Conservation (phyloP, 2,797 vertebrate genomes). For the Crocidura indochinensis region DNA sequence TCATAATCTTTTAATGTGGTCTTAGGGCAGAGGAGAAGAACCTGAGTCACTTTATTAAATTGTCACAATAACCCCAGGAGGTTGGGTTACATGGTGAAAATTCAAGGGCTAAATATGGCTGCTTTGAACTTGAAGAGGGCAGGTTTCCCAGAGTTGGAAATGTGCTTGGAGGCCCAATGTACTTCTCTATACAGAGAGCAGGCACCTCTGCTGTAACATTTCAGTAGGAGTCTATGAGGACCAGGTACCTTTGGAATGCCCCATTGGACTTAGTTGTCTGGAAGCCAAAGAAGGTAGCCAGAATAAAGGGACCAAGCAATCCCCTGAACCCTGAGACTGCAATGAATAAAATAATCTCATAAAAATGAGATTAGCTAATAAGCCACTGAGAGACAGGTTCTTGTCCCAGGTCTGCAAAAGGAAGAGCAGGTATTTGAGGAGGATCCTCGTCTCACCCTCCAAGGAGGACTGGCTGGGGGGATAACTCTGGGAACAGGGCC, state of each 20-base stretch:
- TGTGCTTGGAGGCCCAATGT: neutral
- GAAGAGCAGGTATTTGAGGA: constrained; percentile 41
- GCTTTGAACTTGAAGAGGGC: neutral
- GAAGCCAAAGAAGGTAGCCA: neutral
- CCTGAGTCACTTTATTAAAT: constrained; percentile 43
- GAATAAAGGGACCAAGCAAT: neutral
- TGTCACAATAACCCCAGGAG: neutral
- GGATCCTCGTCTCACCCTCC: neutral
- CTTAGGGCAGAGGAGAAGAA: neutral
- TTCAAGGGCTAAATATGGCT: neutral
- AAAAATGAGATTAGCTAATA: neutral
- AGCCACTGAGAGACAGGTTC: neutral
- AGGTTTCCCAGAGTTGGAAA: constrained; percentile 5
- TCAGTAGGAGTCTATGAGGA: neutral
- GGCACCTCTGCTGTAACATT: neutral
- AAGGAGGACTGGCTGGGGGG: neutral
- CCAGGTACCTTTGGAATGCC: neutral
- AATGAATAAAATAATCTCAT: constrained; percentile 42
- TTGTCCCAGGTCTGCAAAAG: constrained; percentile 35
- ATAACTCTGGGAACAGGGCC: neutral
- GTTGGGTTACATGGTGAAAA: constrained; percentile 10
- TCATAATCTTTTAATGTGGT: constrained; percentile 49
- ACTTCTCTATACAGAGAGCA: neutral
- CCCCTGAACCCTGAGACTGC: neutral
- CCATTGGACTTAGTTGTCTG: no score